phyloP scores from a whole-genome alignment of 2,888 invertebrate genomes.

The Harpalus rufipes region DNA sequence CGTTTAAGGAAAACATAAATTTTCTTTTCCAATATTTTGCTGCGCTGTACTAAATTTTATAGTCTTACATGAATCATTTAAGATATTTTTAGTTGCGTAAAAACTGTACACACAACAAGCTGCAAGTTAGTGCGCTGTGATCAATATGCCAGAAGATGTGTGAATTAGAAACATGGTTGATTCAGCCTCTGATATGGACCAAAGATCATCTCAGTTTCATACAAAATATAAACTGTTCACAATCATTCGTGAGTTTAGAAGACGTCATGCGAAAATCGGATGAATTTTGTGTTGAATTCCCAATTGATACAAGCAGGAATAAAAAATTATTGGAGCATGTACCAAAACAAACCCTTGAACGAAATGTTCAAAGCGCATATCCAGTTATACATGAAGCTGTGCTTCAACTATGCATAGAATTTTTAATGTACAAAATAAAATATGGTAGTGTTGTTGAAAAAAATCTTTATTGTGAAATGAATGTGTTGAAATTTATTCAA shows the following conservation, averaged over 20 bases:
- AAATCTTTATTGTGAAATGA: conserved; percentile 80
- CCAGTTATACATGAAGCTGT: conserved; percentile 85
- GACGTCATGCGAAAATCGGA: conserved; percentile 75
- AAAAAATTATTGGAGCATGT: conserved; percentile 70
- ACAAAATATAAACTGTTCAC: neutral
- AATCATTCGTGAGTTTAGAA: conserved; percentile 19
- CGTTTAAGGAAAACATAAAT: conserved; percentile 2
- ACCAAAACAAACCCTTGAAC: conserved; percentile 70
- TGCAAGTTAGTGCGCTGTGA: conserved; percentile 8
- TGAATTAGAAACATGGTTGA: conserved; percentile 60
- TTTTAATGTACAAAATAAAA: conserved; percentile 82
- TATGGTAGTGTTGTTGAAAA: conserved; percentile 79
- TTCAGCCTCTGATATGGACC: conserved; percentile 57
- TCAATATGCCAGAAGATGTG: conserved; percentile 20
- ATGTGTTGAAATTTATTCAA: conserved; percentile 79
- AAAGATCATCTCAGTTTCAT: conserved; percentile 52
- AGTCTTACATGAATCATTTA: conserved; percentile 31
- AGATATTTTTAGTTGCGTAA: conserved; percentile 39
- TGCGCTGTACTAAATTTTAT: conserved; percentile 34
- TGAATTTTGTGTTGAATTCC: conserved; percentile 75
- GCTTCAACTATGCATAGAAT: conserved; percentile 81
- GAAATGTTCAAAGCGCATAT: conserved; percentile 81
- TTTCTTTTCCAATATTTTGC: conserved; percentile 24
- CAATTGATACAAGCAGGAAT: conserved; percentile 74
- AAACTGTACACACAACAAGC: conserved; percentile 23